Base-by-base conservation (phyloP, 2,888 invertebrate genomes). In the Cheilosia vernalis region DNA sequence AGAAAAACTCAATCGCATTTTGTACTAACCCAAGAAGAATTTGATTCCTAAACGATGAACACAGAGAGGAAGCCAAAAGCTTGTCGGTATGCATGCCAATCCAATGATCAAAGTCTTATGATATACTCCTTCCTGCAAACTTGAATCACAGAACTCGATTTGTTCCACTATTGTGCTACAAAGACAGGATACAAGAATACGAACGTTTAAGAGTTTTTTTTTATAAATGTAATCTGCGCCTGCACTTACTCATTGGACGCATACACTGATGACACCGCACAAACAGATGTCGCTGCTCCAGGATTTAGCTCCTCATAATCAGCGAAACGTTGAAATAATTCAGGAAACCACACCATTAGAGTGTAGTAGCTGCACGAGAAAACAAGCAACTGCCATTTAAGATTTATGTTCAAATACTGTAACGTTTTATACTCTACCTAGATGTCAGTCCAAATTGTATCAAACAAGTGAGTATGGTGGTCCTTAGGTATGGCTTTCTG, bases 311-410 rank as follows among this genome's bases (percentile, higher is more conserved):
- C 90, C 89, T 96, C 96, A 90, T 94, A 96, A 88, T 95, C 95
- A 89, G 96, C 96, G 91, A 96, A 96, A 69, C 97, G 95, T 91
- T 95, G 95, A 92, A 97, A 97, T 88, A 97, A 92, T 91, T 97
- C 97, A 15, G 97, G 97, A 92, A 97, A 97, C 97, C 97, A 98
- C 91, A 97, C 95, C 96, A 97, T 97, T 53, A 97, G 92, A 7
- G 97, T 97, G 91, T 97, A 97, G 92, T 97, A 97, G 90, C 97
- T 97, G 93, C 15, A 92, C 92, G 60, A 70, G 81, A 44, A 69
- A 30, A 27, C 6, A 27, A 27, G 27, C 27, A 7, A 27, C 1
- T 27, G 6, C 6, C 4, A 27, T 6, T 27, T 7, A 27, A 7
- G 27, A 27, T 27, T 7, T 27, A 27, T 27, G 0, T 27, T 27